phyloP scores from a whole-genome alignment of 2,888 invertebrate genomes.

The Artemia sinica region DNA sequence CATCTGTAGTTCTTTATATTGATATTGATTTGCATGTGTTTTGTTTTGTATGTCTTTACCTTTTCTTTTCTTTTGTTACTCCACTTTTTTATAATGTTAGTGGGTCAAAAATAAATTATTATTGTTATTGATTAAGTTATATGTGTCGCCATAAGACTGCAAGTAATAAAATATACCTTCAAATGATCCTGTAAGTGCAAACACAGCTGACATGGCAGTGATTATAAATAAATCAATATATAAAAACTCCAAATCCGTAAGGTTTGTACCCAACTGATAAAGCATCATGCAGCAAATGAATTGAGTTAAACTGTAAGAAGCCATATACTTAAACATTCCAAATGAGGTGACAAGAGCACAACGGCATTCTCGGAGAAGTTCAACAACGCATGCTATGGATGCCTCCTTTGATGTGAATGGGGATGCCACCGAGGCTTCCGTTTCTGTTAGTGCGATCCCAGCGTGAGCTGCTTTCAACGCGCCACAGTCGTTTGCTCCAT shows the following conservation, averaged over 20 bases:
- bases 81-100: too few species aligned
- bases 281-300: conserved; percentile 77
- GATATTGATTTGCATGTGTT: too few species aligned
- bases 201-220: conserved; percentile 75
- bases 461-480: conserved; percentile 82
- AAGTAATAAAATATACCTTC: background rate
- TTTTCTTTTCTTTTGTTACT: too few species aligned
- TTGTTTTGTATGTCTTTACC: too few species aligned
- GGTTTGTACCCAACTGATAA: conserved; percentile 69
- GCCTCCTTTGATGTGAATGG: conserved; percentile 75
- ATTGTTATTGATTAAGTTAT: too few species aligned
- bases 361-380: conserved; percentile 59
- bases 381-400: conserved; percentile 67
- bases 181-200: conserved; percentile 53
- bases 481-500: conserved; percentile 93
- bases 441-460: conserved; percentile 75
- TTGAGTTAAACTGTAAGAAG: conserved; percentile 79
- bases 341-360: conserved; percentile 89
- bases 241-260: conserved; percentile 75
- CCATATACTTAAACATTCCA: conserved; percentile 97
- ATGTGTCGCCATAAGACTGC: too few species aligned
- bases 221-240: conserved; percentile 79
- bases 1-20: too few species aligned
- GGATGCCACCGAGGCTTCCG: conserved; percentile 81
- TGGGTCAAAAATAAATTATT: too few species aligned